Evolutionary conservation across 2,113 vertebrate genomes (phyloP).

Genomic region (Psilopogon haemacephalus): DNA sequence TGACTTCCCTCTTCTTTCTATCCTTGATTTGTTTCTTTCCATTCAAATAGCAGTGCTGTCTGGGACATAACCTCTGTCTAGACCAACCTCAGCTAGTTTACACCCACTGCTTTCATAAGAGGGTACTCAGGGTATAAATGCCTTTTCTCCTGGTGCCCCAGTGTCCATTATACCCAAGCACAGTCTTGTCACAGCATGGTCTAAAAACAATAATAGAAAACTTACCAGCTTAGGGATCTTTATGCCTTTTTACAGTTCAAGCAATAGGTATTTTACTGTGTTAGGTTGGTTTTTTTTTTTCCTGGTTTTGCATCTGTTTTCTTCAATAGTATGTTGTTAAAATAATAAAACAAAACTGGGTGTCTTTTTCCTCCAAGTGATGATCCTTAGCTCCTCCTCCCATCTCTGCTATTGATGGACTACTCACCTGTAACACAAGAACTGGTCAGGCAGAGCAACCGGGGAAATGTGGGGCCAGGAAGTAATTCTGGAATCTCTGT

Average conservation of each 20-base stretch:
- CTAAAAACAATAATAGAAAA: background rate
- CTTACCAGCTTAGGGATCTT: background rate
- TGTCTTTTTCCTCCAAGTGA: background rate
- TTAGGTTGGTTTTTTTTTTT: background rate
- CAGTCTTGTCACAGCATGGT: rapidly evolving
- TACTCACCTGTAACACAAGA: rapidly evolving
- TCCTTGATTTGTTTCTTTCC: background rate
- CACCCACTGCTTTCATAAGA: background rate
- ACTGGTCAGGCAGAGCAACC: background rate
- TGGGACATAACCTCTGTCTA: background rate
- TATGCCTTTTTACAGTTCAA: background rate
- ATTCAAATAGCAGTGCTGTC: background rate
- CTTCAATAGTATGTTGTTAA: background rate
- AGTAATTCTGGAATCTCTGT: background rate
- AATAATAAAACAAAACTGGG: background rate
- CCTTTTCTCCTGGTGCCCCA: background rate
- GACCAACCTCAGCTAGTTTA: background rate
- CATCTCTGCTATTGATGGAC: background rate
- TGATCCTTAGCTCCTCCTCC: background rate
- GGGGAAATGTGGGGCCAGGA: rapidly evolving
- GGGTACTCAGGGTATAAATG: background rate
- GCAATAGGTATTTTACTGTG: background rate
- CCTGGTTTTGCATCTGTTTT: background rate
- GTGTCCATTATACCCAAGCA: background rate
- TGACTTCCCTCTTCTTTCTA: background rate